Evolutionary conservation across 2,797 vertebrate species (phyloP).

Genomic region (Halcyon badia): DNA sequence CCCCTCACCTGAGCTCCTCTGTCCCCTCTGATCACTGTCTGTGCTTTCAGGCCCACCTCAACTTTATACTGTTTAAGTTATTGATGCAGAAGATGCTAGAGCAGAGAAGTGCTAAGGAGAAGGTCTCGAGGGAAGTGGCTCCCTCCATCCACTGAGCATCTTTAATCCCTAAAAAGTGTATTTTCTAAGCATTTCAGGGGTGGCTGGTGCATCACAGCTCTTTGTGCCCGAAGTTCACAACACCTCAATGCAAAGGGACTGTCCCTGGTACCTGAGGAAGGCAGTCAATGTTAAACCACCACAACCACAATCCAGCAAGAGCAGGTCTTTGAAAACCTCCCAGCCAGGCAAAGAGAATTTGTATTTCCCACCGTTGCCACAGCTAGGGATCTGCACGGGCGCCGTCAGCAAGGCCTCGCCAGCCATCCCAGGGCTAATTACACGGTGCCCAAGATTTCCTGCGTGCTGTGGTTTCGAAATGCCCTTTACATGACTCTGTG

Average conservation of each 20-base stretch:
- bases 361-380: neutral
- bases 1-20: neutral
- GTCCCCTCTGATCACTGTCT: neutral
- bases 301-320: neutral
- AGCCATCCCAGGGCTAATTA: fast-evolving
- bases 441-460: neutral
- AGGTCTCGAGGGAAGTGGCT: neutral
- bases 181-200: fast-evolving
- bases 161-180: neutral
- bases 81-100: neutral
- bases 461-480: neutral
- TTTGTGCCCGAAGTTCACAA: neutral
- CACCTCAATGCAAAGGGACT: neutral
- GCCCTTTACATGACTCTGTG: neutral
- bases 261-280: neutral
- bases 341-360: neutral
- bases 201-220: neutral
- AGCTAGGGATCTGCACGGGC: neutral
- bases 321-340: neutral
- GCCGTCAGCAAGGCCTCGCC: neutral
- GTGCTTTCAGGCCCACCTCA: neutral
- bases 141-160: neutral
- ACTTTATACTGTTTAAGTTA: neutral
- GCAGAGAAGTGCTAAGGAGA: neutral
- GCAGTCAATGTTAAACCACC: neutral